phyloP scores from a whole-genome alignment of 2,113 vertebrate genomes.

The Eurypyga helias region DNA sequence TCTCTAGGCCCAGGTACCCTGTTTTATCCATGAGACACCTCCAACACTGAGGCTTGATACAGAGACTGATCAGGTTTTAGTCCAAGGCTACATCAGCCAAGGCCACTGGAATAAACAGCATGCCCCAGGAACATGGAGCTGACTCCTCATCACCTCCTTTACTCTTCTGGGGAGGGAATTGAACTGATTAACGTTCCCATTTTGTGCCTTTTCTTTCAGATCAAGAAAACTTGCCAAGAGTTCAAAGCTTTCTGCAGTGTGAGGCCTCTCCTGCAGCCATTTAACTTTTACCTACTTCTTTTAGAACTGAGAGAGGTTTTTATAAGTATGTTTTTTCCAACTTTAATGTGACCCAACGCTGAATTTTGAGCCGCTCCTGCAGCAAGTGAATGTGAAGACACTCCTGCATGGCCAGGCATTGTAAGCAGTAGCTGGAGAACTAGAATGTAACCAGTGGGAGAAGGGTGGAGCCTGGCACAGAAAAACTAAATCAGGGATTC shows the following conservation, averaged over 20 bases:
- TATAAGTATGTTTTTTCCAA: neutral
- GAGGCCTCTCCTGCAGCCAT: neutral
- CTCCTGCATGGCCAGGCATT: neutral
- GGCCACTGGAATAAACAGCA: neutral
- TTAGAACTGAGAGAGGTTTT: neutral
- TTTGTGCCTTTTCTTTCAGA: slow-evolving; percentile 28
- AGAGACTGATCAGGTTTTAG: neutral
- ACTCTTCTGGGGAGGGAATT: neutral
- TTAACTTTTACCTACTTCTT: neutral
- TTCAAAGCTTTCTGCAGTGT: neutral
- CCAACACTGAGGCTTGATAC: neutral
- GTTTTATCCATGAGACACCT: neutral
- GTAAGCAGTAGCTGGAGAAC: neutral
- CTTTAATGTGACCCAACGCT: neutral
- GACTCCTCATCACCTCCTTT: neutral
- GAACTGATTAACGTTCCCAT: neutral
- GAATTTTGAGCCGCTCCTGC: neutral
- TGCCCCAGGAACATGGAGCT: neutral
- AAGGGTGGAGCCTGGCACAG: neutral
- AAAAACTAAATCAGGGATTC: neutral
- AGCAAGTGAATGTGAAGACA: neutral
- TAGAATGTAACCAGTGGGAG: accelerated
- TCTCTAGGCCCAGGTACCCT: neutral
- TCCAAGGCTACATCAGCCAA: neutral
- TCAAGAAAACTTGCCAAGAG: neutral